These are phyloP conservation scores for Drosophila recens DNA, from an alignment of 2,888 invertebrate genomes.

Conservation along the genomic window DNA sequence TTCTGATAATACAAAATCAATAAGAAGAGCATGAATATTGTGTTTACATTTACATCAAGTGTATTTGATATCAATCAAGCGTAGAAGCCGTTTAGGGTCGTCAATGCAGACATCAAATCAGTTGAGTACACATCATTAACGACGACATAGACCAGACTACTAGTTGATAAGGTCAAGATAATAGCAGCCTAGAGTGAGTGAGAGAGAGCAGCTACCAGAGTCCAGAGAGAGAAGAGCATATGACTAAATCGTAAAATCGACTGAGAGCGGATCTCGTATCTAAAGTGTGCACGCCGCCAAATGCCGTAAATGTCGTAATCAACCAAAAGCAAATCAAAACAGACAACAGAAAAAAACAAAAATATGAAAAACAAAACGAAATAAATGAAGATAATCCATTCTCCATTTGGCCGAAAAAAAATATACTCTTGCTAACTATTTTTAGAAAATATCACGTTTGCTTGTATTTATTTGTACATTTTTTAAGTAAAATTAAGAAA, in stretches of 20 bases:
- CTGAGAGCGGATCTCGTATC: conserved; percentile 22
- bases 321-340: conserved; percentile 25
- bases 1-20: conserved; percentile 32
- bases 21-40: conserved; percentile 3
- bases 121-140: conserved; percentile 20
- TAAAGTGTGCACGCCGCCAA: conserved; percentile 11
- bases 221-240: conserved; percentile 12
- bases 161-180: conserved; percentile 43
- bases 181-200: conserved; percentile 7
- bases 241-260: conserved; percentile 36
- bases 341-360: conserved; percentile 31
- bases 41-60: conserved; percentile 13
- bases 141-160: conserved; percentile 19
- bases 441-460: conserved; percentile 1
- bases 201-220: neutral
- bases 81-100: conserved; percentile 18
- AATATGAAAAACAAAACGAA: neutral
- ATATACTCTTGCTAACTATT: conserved; percentile 12
- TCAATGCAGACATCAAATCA: conserved; percentile 16
- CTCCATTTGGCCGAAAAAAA: neutral
- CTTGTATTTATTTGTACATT: neutral
- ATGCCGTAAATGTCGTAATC: conserved; percentile 43
- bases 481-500: no score
- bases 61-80: conserved; percentile 33
- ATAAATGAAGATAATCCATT: neutral